Base-by-base conservation (phyloP, 2,797 vertebrate species). In the Furcifer pardalis region DNA sequence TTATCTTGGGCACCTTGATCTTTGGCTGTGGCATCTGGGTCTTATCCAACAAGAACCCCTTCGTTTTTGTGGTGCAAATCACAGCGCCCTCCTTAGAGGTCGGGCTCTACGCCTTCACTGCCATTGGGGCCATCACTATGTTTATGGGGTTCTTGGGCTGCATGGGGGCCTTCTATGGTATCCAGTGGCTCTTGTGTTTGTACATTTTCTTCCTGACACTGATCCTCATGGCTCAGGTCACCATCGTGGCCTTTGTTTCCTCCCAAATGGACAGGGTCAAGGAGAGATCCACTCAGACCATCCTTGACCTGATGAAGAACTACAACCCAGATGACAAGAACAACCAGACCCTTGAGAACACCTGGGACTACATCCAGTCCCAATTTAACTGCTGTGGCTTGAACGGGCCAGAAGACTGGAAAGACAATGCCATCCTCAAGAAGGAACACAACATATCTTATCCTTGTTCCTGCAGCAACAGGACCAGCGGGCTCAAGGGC, bases 111-210 rank as follows among this genome's bases (percentile, higher is more conserved):
- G n/a, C 98, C 94, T 96, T 98, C 90, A 96, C 98, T 0, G 93
- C 91, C 0, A 97, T 98, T 1, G 98, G 98, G 0, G 93, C 93
- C 0, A 91, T 98, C 89, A 97, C 98, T 86, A 97, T 98, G 97
- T 86, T 98, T 85, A 95, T 99, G 96, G 97, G 98, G 21, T 97
- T 99, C 94, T 93, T 99, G 82, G 98, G 98, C 80, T 99, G 98
- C 87, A 2, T 98, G 0, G 98, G 98, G 1, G 97, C 98, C 0
- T 95, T 98, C 89, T 98, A 97, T 2, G 98, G 98, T 92, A 92
- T 97, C 90, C 97, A 97, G 87, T 98, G 97, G 87, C 95, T 99
- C 82, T 96, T 99, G 65, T 98, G 97, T 83, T 91, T 98, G 96
- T 99, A 98, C 89, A 97, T 99, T 90, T 92, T 95, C 85, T 97